phyloP scores from a whole-genome alignment of 2,113 vertebrate genomes.

The Tupaia chinensis region DNA sequence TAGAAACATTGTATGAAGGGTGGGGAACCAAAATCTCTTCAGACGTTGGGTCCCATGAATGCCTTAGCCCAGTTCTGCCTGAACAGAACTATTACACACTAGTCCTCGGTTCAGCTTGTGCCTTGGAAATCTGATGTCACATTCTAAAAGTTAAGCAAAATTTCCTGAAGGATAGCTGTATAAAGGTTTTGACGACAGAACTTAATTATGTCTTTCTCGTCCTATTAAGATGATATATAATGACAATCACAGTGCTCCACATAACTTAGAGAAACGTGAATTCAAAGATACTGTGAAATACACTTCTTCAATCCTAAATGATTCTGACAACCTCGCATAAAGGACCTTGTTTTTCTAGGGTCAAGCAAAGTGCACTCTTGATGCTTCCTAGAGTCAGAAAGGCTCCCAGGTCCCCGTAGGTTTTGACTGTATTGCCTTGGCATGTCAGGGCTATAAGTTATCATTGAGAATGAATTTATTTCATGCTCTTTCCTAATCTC shows the following conservation, averaged over 20 bases:
- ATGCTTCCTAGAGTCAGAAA: neutral
- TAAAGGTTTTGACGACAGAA: neutral
- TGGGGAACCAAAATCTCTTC: neutral
- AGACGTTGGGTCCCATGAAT: neutral
- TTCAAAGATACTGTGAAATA: neutral
- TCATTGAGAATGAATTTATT: neutral
- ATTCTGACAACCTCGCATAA: neutral
- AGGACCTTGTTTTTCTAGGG: neutral
- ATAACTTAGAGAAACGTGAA: conserved; percentile 25
- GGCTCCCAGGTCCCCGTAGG: neutral
- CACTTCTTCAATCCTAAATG: neutral
- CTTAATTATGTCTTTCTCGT: neutral
- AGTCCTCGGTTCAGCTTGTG: neutral
- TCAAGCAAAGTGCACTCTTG: neutral
- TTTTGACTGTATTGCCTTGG: neutral
- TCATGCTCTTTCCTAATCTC: neutral
- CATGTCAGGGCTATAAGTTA: neutral
- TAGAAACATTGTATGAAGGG: neutral
- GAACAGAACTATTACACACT: neutral
- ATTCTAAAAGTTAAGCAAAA: conserved; percentile 9
- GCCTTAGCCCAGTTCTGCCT: neutral
- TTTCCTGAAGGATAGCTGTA: neutral
- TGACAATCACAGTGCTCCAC: neutral
- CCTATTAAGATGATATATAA: neutral
- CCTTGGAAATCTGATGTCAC: neutral